Conservation (phyloP, 2,888 invertebrate genomes). For the Melipona bicolor region DNA sequence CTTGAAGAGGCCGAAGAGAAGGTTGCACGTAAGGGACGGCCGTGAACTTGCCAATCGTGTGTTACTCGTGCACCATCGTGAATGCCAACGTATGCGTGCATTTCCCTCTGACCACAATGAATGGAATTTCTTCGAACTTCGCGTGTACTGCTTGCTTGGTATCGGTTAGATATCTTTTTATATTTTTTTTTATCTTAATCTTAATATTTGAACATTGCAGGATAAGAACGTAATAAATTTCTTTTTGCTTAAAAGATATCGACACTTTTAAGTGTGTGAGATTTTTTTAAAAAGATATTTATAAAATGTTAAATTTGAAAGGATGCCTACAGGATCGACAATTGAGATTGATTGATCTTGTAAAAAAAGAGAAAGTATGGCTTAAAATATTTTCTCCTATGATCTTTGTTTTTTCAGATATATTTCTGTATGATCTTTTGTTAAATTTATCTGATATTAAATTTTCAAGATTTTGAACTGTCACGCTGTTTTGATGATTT, state of each 20-base stretch:
- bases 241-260: no score
- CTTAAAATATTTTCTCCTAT: no score
- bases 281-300: not conserved
- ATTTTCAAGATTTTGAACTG: not conserved
- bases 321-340: not conserved
- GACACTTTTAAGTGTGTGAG: no score
- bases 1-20: constrained; percentile 69
- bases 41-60: constrained; percentile 78
- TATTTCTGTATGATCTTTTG: no score
- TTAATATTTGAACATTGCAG: not conserved
- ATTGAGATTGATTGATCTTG: no score
- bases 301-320: not conserved
- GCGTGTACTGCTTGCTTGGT: constrained; percentile 4
- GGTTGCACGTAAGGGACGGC: constrained; percentile 74
- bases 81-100: constrained; percentile 55
- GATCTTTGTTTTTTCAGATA: no score
- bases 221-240: not conserved
- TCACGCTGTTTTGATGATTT: not conserved
- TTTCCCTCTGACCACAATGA: constrained; percentile 62
- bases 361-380: no score
- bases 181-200: not conserved
- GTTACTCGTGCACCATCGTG: constrained; percentile 56
- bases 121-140: constrained; percentile 38
- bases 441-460: not conserved
- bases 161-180: not conserved